phyloP scores from a whole-genome alignment of 2,113 vertebrate genomes.

The Platysternon megacephalum region DNA sequence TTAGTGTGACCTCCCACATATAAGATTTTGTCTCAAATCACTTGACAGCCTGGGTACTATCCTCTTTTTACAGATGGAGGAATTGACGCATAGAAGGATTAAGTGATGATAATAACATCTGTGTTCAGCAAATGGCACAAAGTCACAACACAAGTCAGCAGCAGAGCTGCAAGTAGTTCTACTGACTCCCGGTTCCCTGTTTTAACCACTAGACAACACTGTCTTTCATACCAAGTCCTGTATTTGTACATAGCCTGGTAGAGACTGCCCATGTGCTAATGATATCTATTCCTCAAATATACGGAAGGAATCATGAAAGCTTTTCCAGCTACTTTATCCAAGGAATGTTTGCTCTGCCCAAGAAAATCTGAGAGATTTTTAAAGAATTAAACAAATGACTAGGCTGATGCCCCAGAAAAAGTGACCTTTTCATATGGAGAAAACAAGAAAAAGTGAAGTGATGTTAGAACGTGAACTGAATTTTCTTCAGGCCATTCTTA shows the following conservation, averaged over 20 bases:
- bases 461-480: background rate
- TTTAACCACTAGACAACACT: background rate
- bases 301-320: background rate
- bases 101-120: background rate
- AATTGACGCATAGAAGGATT: background rate
- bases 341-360: background rate
- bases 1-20: background rate
- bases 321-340: fast-evolving
- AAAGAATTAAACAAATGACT: background rate
- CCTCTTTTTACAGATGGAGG: background rate
- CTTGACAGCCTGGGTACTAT: background rate
- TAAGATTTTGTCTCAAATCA: background rate
- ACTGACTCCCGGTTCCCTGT: background rate
- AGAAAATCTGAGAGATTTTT: background rate
- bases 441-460: background rate
- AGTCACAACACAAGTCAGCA: background rate
- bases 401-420: background rate
- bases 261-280: background rate
- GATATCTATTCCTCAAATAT: background rate
- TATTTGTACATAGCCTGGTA: background rate
- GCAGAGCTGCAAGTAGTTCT: background rate
- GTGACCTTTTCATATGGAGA: background rate
- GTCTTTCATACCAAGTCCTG: background rate
- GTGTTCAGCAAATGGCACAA: background rate
- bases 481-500: background rate